Conservation (phyloP, 2,113 vertebrate genomes). For the Dipodomys stephensi region DNA sequence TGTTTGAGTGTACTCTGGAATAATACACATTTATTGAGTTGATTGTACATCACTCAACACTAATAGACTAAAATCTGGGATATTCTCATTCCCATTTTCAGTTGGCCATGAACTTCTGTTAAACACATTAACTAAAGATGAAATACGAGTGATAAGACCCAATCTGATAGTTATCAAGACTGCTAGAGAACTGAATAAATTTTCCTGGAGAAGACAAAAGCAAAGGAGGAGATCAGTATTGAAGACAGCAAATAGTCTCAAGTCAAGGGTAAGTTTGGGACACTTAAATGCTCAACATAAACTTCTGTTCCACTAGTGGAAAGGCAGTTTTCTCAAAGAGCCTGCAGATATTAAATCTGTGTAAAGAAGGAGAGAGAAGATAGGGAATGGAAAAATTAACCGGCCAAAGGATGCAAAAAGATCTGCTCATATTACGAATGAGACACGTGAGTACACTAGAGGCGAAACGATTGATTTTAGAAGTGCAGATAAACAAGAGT, state of each 20-base stretch:
- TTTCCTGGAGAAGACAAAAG: neutral
- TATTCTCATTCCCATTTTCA: neutral
- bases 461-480: neutral
- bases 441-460: neutral
- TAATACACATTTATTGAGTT: slow-evolving; percentile 16
- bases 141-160: neutral
- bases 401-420: neutral
- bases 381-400: neutral
- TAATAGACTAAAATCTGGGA: neutral
- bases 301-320: neutral
- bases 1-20: slow-evolving; percentile 31
- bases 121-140: neutral
- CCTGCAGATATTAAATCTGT: neutral
- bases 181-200: neutral
- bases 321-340: neutral
- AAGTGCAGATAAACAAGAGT: neutral
- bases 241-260: neutral
- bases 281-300: neutral
- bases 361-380: neutral
- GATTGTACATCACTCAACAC: slow-evolving; percentile 34
- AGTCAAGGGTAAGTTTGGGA: neutral
- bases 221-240: neutral
- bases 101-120: neutral
- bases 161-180: neutral
- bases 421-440: neutral